Conservation (phyloP, 2,888 invertebrate species). For the Sarcophaga caerulescens region DNA sequence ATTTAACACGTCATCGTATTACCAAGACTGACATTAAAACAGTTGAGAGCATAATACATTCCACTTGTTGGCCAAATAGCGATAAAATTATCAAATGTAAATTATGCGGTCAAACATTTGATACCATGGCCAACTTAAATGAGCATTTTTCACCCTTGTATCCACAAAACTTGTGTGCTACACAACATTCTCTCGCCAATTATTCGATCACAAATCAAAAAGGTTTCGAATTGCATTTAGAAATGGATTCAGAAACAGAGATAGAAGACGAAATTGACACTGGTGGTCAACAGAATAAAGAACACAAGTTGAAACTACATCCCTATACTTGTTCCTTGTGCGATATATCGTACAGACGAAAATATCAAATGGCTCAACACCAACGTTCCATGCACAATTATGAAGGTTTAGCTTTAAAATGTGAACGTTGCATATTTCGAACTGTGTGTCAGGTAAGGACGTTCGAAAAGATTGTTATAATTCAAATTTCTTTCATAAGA, state of each 20-base stretch:
- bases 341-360: slow-evolving; percentile 74
- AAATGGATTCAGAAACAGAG: slow-evolving; percentile 80
- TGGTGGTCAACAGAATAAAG: background rate
- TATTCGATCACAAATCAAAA: slow-evolving; percentile 78
- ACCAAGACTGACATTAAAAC: slow-evolving; percentile 70
- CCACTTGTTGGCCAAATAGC: slow-evolving; percentile 75
- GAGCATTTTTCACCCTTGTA: slow-evolving; percentile 70
- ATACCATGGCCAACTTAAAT: slow-evolving; percentile 71
- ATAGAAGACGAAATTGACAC: slow-evolving; percentile 69
- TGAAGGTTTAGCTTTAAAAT: slow-evolving; percentile 82
- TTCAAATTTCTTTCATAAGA: background rate
- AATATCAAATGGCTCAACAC: slow-evolving; percentile 77
- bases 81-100: slow-evolving; percentile 75
- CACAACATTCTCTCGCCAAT: slow-evolving; percentile 71
- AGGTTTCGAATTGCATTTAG: slow-evolving; percentile 78
- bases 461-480: background rate
- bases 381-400: slow-evolving; percentile 78
- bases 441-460: slow-evolving; percentile 82
- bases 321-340: slow-evolving; percentile 77
- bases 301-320: slow-evolving; percentile 38
- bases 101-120: slow-evolving; percentile 74
- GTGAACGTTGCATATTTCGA: slow-evolving; percentile 82
- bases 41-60: slow-evolving; percentile 74
- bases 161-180: slow-evolving; percentile 49
- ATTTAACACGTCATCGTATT: slow-evolving; percentile 75